These are phyloP conservation scores for Neosilurus hyrtlii DNA, from an alignment of 2,797 vertebrate species.

Conservation along the genomic window DNA sequence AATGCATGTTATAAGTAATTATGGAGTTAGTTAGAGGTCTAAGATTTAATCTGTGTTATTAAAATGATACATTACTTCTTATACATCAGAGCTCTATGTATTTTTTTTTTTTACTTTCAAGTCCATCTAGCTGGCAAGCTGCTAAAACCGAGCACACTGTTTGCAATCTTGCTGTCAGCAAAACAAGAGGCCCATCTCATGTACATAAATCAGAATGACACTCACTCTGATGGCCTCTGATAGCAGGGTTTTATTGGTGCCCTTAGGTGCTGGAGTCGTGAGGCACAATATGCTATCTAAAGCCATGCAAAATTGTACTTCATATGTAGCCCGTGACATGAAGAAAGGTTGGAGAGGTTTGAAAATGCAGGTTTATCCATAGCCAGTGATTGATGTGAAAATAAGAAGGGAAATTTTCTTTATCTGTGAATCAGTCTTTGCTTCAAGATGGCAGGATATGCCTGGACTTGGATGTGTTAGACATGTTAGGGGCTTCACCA, in stretches of 20 bases:
- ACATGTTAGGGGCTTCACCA: too few species aligned
- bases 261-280: slow-evolving; percentile 44
- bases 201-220: slow-evolving; percentile 56
- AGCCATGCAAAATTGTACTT: slow-evolving; percentile 24
- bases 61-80: slow-evolving; percentile 1
- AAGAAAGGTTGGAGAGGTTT: slow-evolving; percentile 19
- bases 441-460: background rate
- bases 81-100: slow-evolving; percentile 5
- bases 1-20: background rate
- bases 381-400: slow-evolving; percentile 3
- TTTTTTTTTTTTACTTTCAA: slow-evolving; percentile 15
- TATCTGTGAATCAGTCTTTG: background rate
- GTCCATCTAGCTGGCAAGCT: slow-evolving; percentile 35
- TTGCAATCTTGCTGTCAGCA: slow-evolving; percentile 53
- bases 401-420: background rate
- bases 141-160: slow-evolving; percentile 43
- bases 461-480: background rate
- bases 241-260: slow-evolving; percentile 53
- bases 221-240: slow-evolving; percentile 53
- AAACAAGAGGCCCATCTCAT: slow-evolving; percentile 51
- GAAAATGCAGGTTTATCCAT: background rate
- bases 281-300: slow-evolving; percentile 36
- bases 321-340: slow-evolving; percentile 22
- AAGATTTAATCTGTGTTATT: background rate
- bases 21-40: background rate